Percentiles rank a stretch among this genome's conserved stretches.
Evolutionary conservation across 2,113 vertebrate genomes (phyloP).

Genomic region (Melanerpes formicivorus): DNA sequence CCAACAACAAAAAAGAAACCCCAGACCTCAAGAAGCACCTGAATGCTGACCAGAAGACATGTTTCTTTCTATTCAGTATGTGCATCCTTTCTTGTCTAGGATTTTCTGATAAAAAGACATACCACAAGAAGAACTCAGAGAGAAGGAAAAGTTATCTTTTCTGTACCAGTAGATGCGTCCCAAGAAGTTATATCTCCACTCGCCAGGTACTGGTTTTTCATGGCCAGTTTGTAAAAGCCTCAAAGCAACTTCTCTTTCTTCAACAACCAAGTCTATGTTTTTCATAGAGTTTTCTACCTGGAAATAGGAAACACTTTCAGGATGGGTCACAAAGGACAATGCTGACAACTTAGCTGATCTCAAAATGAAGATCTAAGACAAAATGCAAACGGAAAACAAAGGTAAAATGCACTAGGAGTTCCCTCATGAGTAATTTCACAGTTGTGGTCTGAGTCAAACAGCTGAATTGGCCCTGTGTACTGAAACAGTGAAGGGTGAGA

Average conservation of each 20-base stretch:
- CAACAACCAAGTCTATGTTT: constrained; percentile 86
- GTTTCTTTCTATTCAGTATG: not conserved
- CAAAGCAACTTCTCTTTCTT: constrained; percentile 87
- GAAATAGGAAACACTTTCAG: not conserved
- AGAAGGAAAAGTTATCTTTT: not conserved
- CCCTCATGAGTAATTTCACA: not conserved
- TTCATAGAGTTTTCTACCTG: constrained; percentile 89
- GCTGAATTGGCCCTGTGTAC: not conserved
- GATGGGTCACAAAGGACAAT: not conserved
- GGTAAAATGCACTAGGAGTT: not conserved
- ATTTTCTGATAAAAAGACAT: not conserved
- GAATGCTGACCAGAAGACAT: not conserved
- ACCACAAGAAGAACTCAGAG: not conserved
- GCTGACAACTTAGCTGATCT: not conserved
- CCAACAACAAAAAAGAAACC: no score
- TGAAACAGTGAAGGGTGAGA: not conserved
- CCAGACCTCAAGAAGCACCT: not conserved
- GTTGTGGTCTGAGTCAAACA: not conserved
- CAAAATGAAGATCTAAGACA: not conserved
- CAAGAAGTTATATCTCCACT: constrained; percentile 88
- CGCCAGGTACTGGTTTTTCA: constrained; percentile 87
- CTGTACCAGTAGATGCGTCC: constrained; percentile 88
- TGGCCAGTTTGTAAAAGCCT: constrained; percentile 93
- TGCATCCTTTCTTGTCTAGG: not conserved
- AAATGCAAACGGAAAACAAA: not conserved